A percentile compares a stretch with the other conserved stretches of the same genome.
Evolutionary conservation across 1,140 invertebrate species (phyloP).

Genomic region (Drosophila bifasciata): DNA sequence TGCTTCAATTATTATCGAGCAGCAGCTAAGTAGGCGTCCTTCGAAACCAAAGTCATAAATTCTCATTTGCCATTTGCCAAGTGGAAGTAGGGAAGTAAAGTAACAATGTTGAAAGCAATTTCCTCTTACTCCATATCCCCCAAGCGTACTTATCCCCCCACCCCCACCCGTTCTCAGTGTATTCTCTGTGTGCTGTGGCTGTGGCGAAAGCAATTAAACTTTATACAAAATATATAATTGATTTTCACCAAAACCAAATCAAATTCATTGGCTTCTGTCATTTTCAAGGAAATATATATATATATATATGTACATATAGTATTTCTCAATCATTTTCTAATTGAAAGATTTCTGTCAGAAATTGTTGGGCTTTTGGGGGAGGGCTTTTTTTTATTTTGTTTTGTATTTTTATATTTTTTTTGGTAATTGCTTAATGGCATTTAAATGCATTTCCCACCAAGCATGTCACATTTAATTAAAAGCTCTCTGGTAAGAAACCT

Average conservation of each 20-base stretch:
- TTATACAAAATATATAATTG: slow-evolving; percentile 49
- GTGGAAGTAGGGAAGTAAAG: slow-evolving; percentile 8
- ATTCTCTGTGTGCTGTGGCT: slow-evolving; percentile 6
- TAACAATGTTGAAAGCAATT: slow-evolving; percentile 36
- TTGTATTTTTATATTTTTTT: neutral
- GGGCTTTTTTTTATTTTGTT: too few species aligned
- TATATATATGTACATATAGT: too few species aligned
- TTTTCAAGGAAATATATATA: neutral
- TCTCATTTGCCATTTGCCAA: slow-evolving; percentile 53
- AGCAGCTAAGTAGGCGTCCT: slow-evolving; percentile 16
- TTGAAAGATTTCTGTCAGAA: slow-evolving; percentile 33
- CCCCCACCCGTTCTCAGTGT: too few species aligned
- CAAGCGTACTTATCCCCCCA: too few species aligned
- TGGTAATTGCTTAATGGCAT: slow-evolving; percentile 22
- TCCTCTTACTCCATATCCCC: neutral
- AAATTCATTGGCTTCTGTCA: slow-evolving; percentile 24
- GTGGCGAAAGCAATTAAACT: slow-evolving; percentile 47
- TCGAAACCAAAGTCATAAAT: slow-evolving; percentile 59
- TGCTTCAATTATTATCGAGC: slow-evolving; percentile 32
- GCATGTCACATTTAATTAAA: slow-evolving; percentile 14
- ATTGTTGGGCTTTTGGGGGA: neutral
- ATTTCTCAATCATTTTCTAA: slow-evolving; percentile 26
- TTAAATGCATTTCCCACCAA: slow-evolving; percentile 7
- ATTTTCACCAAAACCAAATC: slow-evolving; percentile 25
- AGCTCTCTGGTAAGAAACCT: neutral